phyloP scores from a whole-genome alignment of 92 coral and sea anemone species.

The Zoanthus sansibaricus region DNA sequence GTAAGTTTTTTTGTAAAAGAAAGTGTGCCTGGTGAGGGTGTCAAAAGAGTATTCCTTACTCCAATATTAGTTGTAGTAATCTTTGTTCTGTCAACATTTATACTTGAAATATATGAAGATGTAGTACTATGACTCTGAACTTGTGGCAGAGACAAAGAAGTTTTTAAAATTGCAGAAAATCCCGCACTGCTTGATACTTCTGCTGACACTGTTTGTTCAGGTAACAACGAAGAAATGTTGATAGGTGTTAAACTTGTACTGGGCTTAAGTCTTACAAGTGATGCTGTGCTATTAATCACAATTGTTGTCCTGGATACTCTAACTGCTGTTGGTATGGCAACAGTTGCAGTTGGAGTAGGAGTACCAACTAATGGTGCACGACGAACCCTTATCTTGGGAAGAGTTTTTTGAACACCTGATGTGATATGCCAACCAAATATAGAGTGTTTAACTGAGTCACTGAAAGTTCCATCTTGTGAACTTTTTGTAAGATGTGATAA shows the following conservation, averaged over 20 bases:
- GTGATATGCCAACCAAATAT: constrained; percentile 93
- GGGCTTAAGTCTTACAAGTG: constrained; percentile 31
- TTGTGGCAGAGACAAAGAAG: background rate
- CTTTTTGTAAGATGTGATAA: constrained; percentile 67
- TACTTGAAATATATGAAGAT: background rate
- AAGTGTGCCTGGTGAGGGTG: constrained; percentile 15
- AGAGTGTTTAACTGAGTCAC: constrained; percentile 69
- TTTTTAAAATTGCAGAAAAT: background rate
- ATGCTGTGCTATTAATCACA: constrained; percentile 34
- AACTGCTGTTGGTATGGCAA: constrained; percentile 70
- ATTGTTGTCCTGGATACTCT: constrained; percentile 67
- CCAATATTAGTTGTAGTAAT: background rate
- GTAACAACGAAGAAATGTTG: background rate
- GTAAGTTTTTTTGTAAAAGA: constrained; percentile 1
- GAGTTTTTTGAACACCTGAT: constrained; percentile 79
- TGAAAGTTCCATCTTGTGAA: constrained; percentile 80
- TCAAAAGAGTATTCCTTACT: background rate
- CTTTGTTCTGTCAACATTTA: background rate
- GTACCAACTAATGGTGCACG: constrained; percentile 67
- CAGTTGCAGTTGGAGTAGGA: constrained; percentile 78
- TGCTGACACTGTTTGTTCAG: constrained; percentile 5
- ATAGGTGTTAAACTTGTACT: constrained; percentile 13
- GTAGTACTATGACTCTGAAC: constrained; percentile 22
- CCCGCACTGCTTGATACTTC: constrained; percentile 20
- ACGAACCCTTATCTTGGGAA: constrained; percentile 69